phyloP scores from a whole-genome alignment of 2,113 vertebrate genomes.

The Phalacrocorax pelagicus region DNA sequence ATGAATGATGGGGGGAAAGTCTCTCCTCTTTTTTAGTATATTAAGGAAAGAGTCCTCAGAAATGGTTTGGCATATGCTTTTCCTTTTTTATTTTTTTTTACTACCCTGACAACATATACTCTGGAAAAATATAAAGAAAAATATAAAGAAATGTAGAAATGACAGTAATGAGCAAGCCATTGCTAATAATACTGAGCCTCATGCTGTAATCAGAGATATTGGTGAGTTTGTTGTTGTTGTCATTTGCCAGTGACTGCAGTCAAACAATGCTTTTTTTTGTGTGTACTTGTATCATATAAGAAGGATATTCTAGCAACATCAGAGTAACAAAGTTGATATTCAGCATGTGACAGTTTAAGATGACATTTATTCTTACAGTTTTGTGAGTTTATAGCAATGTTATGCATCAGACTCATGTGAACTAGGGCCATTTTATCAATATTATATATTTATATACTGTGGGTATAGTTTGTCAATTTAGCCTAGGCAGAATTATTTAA shows the following conservation, averaged over 20 bases:
- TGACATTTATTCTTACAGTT: background rate
- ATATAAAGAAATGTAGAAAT: background rate
- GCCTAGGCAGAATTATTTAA: conserved; percentile 3
- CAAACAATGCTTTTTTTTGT: background rate
- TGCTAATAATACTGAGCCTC: background rate
- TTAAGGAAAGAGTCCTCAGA: background rate
- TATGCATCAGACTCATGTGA: background rate
- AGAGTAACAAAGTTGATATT: background rate
- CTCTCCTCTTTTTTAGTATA: background rate
- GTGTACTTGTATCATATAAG: background rate
- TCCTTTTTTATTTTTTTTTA: too few relatives aligned
- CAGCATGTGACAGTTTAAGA: background rate
- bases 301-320: background rate
- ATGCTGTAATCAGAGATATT: background rate
- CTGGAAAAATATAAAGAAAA: background rate
- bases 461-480: background rate
- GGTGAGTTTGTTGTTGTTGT: background rate
- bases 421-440: background rate
- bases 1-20: background rate
- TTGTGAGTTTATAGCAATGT: background rate
- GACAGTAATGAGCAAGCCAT: background rate
- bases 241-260: background rate
- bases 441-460: background rate
- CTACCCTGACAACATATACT: background rate
- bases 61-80: background rate